Evolutionary conservation across 1,140 invertebrate species (phyloP).

Genomic region (Odontomachus brunneus): DNA sequence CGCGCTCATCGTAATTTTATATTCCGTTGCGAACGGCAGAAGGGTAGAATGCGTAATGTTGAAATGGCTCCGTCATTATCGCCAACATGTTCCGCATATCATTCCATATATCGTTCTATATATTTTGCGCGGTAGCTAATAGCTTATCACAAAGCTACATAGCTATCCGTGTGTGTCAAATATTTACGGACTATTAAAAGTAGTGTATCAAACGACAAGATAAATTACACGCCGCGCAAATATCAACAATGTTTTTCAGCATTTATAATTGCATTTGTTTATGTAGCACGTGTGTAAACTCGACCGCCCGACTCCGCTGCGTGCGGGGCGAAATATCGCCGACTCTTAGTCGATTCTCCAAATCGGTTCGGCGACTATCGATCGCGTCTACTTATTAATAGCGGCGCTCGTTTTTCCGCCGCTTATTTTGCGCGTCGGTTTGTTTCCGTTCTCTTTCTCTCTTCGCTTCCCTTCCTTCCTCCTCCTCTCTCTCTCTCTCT

Average conservation of each 20-base stretch:
- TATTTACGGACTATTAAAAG: conserved; percentile 49
- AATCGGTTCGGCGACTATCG: conserved; percentile 23
- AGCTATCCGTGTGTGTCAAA: conserved; percentile 40
- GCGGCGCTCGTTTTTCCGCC: neutral
- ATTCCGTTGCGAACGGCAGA: conserved; percentile 44
- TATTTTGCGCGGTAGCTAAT: conserved; percentile 38
- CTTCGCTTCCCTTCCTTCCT: neutral
- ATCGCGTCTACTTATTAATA: conserved; percentile 40
- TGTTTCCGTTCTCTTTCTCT: neutral
- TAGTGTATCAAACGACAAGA: conserved; percentile 35
- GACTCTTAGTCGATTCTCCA: neutral
- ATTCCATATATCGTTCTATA: conserved; percentile 53
- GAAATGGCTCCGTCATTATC: conserved; percentile 59
- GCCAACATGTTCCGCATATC: conserved; percentile 48
- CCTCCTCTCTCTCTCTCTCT: neutral
- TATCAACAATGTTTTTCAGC: neutral
- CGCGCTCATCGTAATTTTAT: conserved; percentile 45
- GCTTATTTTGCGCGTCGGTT: conserved; percentile 26
- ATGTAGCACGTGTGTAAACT: neutral
- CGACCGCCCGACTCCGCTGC: too few species aligned
- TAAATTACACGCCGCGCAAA: conserved; percentile 8
- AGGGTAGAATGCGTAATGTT: conserved; percentile 54
- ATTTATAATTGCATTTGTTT: conserved; percentile 31
- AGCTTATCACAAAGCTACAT: conserved; percentile 44
- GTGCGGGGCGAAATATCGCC: neutral